Base-by-base conservation (phyloP, 2,888 invertebrate genomes). In the Acanthoscelides obtectus region DNA sequence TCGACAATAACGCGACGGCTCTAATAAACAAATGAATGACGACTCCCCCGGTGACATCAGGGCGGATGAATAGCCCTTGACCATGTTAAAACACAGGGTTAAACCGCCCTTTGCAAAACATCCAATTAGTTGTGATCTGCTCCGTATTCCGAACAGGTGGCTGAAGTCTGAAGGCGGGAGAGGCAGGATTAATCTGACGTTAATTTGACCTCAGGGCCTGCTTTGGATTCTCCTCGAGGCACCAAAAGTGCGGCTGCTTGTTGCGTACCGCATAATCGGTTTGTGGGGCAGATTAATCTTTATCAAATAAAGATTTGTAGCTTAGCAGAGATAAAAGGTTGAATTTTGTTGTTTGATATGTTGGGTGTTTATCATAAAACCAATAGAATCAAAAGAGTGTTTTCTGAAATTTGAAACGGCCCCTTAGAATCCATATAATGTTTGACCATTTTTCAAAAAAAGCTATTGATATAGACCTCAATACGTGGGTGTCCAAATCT, bases 1-100 rank as follows among this genome's bases (percentile, higher is more conserved):
- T 45, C 45, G 45, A 45, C 45, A 45, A 45, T 45, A 45, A 12
- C 45, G 17, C 12, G 45, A 17, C 3, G 12, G 45, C 45, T 45
- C 45, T 45, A 45, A 45, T 45, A 45, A 45, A 45, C 45, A 45
- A 45, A 45, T 45, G 45, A 45, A 45, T 45, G 45, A 45, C 45
- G 45, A 45, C 45, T 45, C 45, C 45, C 45, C 45, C 45, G 45
- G 45, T 45, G 45, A 66, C 20, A 20, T 21, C 66, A 17, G 66
- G 20, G 20, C 5, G 66, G 21, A 70, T 72, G 71, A 77, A 77
- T 72, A 72, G 75, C 70, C 75, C 77, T 72, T 77, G 76, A 75
- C 76, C 72, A 72, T 73, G 73, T 72, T 72, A 73, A 71, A 70
- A 70, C 70, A 67, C 69, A 70, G 72, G 72, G 71, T 71, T 71